Evolutionary conservation across 2,888 invertebrate genomes (phyloP).

Genomic region (Yponomeuta plumbellus): DNA sequence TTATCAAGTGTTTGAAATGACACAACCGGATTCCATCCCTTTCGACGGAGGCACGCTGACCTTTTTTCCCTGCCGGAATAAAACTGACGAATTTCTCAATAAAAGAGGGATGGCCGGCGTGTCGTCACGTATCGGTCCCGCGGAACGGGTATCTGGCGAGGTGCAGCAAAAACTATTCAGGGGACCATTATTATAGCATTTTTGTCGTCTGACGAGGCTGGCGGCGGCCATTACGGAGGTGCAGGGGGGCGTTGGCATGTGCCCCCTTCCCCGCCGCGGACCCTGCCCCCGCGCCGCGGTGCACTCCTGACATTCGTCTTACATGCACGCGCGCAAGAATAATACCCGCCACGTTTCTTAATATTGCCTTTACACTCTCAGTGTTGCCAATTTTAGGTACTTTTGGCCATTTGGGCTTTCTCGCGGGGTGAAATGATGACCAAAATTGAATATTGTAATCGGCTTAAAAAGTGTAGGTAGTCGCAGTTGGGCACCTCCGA

Average conservation of each 20-base stretch:
- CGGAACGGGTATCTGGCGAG: conserved; percentile 63
- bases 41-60: conserved; percentile 41
- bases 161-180: conserved; percentile 73
- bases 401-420: too few species aligned
- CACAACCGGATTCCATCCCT: conserved; percentile 71
- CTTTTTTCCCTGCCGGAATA: conserved; percentile 60
- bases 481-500: too few species aligned
- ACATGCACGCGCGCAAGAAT: conserved; percentile 68
- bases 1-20: conserved; percentile 78
- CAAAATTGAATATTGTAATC: too few species aligned
- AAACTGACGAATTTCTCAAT: conserved; percentile 77
- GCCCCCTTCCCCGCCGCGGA: conserved; percentile 30
- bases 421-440: too few species aligned
- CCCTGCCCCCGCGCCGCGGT: conserved; percentile 32
- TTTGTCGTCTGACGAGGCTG: conserved; percentile 75
- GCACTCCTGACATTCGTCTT: conserved; percentile 69
- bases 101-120: conserved; percentile 71
- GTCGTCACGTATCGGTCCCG: conserved; percentile 66
- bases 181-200: conserved; percentile 76
- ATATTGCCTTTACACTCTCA: background rate
- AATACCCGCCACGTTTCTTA: background rate
- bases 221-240: conserved; percentile 65
- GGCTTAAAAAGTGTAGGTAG: too few species aligned
- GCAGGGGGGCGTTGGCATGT: conserved; percentile 37
- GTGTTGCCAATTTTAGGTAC: too few species aligned